phyloP scores from a whole-genome alignment of 2,113 vertebrate genomes.

The Perca flavescens region DNA sequence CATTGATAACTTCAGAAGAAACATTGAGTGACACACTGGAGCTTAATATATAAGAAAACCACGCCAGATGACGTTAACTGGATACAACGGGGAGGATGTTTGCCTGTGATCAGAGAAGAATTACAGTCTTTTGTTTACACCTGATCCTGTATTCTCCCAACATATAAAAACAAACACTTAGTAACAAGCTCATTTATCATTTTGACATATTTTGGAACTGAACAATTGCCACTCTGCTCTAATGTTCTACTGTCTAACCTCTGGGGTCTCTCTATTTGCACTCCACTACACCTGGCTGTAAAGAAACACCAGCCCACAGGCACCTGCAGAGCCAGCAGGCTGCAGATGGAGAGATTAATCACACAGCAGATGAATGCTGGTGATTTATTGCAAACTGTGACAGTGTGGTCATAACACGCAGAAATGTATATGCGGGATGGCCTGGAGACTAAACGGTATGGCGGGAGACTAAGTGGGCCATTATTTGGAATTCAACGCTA shows the following conservation, averaged over 20 bases:
- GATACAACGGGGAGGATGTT: neutral
- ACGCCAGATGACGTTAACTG: slow-evolving; percentile 1
- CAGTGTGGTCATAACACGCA: slow-evolving; percentile 78
- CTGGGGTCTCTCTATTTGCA: slow-evolving; percentile 21
- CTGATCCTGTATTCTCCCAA: slow-evolving; percentile 27
- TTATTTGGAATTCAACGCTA: slow-evolving; percentile 62
- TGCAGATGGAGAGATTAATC: slow-evolving; percentile 73
- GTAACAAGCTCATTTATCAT: slow-evolving; percentile 68
- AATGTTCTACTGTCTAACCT: slow-evolving; percentile 56
- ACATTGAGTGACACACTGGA: neutral
- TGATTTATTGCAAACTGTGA: slow-evolving; percentile 69
- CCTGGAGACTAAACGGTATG: slow-evolving; percentile 45
- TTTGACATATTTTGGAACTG: slow-evolving; percentile 72
- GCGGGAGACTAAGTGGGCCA: slow-evolving; percentile 51
- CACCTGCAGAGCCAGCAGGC: slow-evolving; percentile 69
- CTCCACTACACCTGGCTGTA: slow-evolving; percentile 71
- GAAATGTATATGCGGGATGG: slow-evolving; percentile 63
- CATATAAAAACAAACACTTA: slow-evolving; percentile 45
- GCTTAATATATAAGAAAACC: neutral
- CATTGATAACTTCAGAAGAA: neutral
- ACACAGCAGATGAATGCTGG: slow-evolving; percentile 60
- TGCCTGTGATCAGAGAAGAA: slow-evolving; percentile 39
- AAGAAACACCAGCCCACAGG: slow-evolving; percentile 61
- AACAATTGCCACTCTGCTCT: slow-evolving; percentile 66
- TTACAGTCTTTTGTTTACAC: slow-evolving; percentile 34